A percentile compares a stretch with the other conserved stretches of the same genome.
These are phyloP conservation scores for Coronaproctus castanopsis DNA, from an alignment of 2,888 invertebrate species.

Conservation along the genomic window DNA sequence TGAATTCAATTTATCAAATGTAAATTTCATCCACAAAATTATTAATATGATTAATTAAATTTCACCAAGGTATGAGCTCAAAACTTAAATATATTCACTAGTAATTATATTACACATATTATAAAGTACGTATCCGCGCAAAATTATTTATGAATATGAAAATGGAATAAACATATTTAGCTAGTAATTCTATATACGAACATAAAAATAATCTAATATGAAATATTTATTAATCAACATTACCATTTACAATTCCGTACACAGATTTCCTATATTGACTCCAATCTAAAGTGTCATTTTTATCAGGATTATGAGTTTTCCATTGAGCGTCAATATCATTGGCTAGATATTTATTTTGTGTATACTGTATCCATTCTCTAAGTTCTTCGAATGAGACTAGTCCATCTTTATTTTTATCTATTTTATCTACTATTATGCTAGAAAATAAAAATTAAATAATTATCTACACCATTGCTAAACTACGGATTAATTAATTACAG, in stretches of 20 bases:
- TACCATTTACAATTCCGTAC: constrained; percentile 66
- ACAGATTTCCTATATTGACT: constrained; percentile 57
- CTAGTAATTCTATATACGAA: too few relatives aligned
- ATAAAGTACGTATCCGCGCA: too few relatives aligned
- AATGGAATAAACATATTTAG: too few relatives aligned
- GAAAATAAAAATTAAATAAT: constrained; percentile 19
- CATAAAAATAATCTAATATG: too few relatives aligned
- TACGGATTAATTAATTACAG: background rate
- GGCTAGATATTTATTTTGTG: constrained; percentile 74
- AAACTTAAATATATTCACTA: too few relatives aligned
- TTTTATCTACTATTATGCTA: constrained; percentile 79
- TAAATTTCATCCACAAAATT: too few relatives aligned
- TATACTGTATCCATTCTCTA: constrained; percentile 87
- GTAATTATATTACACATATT: too few relatives aligned
- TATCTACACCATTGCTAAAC: background rate
- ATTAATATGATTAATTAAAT: too few relatives aligned
- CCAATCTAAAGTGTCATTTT: constrained; percentile 59
- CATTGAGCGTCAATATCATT: constrained; percentile 87
- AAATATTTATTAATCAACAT: too few relatives aligned
- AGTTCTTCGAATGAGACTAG: constrained; percentile 68
- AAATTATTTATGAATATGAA: too few relatives aligned
- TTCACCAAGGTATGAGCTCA: too few relatives aligned
- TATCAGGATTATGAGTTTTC: constrained; percentile 68
- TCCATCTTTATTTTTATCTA: constrained; percentile 68
- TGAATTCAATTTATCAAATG: too few relatives aligned